Base-by-base conservation (phyloP, 2,888 invertebrate species). In the Agrotis segetum region DNA sequence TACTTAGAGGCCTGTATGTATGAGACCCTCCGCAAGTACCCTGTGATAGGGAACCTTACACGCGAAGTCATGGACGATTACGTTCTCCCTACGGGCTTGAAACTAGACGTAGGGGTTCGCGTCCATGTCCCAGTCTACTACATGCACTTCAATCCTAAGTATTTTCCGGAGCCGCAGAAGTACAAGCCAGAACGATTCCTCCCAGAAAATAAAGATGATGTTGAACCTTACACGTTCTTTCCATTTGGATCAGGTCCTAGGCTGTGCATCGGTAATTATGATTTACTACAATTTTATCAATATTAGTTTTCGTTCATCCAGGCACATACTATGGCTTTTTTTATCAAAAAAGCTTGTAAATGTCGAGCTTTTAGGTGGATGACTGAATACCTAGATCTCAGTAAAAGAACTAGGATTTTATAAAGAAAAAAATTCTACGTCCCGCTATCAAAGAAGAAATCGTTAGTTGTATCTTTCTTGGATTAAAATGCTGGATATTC, bases 181-280 rank as follows among this genome's bases (percentile, higher is more conserved):
- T 93, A 74, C 74, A 74, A 75, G 0, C 93, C 93, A 0, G 92
- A 92, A 67, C 82, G 93, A 9, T 93, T 93, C 52, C 71, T 88
- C 3, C 77, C 86, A 0, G 89, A 86, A n/a, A 84, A 86, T 11
- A 88, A 85, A 68, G 75, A 83, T 1, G 72, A 87, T 19, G 79
- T 92, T 9, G 87, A 81, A 7, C 89, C 89, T 0, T 90, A 85
- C 71, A 89, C 90, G 0, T 92, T 86, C 67, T 85, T 92, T 19
- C 92, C 93, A 0, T 93, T 92, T 60, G 92, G 93, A 19, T 89
- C 91, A 49, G 93, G 92, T 3, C 90, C 91, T 0, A 87, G 92
- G 55, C 77, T 87, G 49, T 93, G 93, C 24, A 88, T 93, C 17
- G 93, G 93, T 93, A 84, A 87, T 3, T 52, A 44, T 53, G 13